These are phyloP conservation scores for Oscheius sp. DNA, from an alignment of 2,888 invertebrate genomes.

Conservation along the genomic window DNA sequence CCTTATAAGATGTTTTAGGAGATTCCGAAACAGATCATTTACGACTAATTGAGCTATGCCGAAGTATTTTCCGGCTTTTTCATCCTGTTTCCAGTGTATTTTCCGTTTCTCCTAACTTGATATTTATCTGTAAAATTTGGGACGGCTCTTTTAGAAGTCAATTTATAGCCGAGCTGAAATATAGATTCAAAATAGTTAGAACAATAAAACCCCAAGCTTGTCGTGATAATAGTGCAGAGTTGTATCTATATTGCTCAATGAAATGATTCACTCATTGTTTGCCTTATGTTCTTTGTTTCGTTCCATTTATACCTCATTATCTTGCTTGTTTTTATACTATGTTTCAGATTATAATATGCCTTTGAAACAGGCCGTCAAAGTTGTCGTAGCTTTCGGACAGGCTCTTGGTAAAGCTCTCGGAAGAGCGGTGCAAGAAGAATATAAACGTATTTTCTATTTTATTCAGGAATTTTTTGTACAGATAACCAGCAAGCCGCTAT, in stretches of 20 bases:
- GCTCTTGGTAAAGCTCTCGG: constrained; percentile 66
- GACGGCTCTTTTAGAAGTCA: constrained; percentile 58
- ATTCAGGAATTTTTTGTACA: constrained; percentile 36
- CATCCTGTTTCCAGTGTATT: constrained; percentile 36
- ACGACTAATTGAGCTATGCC: constrained; percentile 58
- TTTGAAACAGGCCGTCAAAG: constrained; percentile 47
- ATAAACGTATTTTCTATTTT: constrained; percentile 49
- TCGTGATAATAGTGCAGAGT: constrained; percentile 67
- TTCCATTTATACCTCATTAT: neutral
- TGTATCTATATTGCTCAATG: constrained; percentile 58
- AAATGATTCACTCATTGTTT: constrained; percentile 19
- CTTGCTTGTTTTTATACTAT: constrained; percentile 12
- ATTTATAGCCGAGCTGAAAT: constrained; percentile 55
- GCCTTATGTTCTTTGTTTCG: neutral
- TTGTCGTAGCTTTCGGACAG: constrained; percentile 64
- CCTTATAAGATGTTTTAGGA: constrained; percentile 35
- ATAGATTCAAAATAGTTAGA: constrained; percentile 53
- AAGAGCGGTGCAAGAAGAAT: constrained; percentile 63
- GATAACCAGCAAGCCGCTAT: constrained; percentile 64
- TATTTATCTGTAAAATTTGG: constrained; percentile 68
- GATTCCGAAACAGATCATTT: constrained; percentile 58
- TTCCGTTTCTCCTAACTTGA: constrained; percentile 46
- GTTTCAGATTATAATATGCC: constrained; percentile 43
- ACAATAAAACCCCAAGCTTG: constrained; percentile 68
- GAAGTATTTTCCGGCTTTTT: constrained; percentile 50